Evolutionary conservation across 2,113 vertebrate species (phyloP).

Genomic region (Osmerus mordax): DNA sequence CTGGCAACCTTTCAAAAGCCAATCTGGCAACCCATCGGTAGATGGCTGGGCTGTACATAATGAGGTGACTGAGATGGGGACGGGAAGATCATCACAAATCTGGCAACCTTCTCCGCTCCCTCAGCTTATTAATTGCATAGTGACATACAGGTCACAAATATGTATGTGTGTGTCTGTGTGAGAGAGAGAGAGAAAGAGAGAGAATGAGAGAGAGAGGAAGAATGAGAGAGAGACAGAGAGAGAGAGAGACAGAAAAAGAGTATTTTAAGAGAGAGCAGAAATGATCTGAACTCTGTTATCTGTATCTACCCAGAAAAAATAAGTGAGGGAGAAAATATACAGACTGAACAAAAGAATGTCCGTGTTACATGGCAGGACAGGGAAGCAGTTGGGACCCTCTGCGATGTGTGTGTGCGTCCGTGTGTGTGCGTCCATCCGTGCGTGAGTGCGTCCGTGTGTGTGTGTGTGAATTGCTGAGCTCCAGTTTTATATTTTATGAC

Average conservation of each 20-base stretch:
- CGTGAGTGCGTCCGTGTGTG: not conserved
- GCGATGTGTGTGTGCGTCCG: constrained; percentile 26
- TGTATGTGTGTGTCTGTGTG: too few species aligned
- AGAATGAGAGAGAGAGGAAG: not conserved
- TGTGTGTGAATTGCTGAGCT: not conserved
- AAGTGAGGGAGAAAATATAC: not conserved
- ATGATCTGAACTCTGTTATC: not conserved
- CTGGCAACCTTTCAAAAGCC: not conserved
- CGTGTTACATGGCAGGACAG: too few species aligned
- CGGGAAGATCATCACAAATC: too few species aligned
- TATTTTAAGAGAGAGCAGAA: too few species aligned
- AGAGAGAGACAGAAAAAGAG: not conserved
- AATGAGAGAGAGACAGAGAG: not conserved
- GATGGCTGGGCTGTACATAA: not conserved
- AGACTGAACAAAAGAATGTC: not conserved
- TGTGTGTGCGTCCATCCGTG: not conserved
- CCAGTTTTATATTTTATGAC: constrained; percentile 26
- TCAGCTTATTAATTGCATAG: too few species aligned
- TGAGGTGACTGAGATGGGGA: too few species aligned
- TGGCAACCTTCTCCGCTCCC: too few species aligned
- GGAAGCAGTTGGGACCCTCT: not conserved
- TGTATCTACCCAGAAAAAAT: not conserved
- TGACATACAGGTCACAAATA: too few species aligned
- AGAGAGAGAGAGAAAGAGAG: too few species aligned
- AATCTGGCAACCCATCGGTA: not conserved